Evolutionary conservation across 1,140 invertebrate genomes (phyloP).

Genomic region (Ceratosolen fusciceps): DNA sequence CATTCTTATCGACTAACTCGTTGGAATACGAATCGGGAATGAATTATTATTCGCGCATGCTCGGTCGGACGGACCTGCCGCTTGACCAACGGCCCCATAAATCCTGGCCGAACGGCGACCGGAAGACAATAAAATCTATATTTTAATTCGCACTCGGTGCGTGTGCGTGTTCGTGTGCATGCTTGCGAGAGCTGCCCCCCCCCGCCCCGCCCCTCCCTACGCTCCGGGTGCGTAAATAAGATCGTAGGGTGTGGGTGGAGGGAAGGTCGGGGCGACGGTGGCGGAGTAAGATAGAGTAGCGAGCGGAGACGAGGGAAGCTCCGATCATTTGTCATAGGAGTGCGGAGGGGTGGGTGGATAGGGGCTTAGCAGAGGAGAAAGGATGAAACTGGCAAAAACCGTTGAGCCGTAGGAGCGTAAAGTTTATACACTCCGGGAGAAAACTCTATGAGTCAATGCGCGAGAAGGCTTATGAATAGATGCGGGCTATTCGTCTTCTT

Average conservation of each 20-base stretch:
- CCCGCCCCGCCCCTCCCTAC: not conserved
- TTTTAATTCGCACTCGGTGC: slow-evolving; percentile 64
- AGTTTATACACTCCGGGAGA: slow-evolving; percentile 37
- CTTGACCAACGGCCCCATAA: slow-evolving; percentile 64
- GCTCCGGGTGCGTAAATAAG: too few species aligned
- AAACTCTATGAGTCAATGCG: slow-evolving; percentile 37
- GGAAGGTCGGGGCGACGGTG: too few species aligned
- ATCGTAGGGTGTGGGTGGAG: too few species aligned
- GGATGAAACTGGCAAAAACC: slow-evolving; percentile 58
- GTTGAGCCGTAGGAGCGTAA: slow-evolving; percentile 16
- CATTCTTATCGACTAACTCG: slow-evolving; percentile 62
- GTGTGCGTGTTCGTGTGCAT: not conserved
- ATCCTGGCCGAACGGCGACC: slow-evolving; percentile 57
- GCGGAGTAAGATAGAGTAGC: slow-evolving; percentile 29
- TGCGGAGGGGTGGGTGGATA: slow-evolving; percentile 41
- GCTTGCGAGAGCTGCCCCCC: too few species aligned
- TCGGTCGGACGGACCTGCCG: slow-evolving; percentile 45
- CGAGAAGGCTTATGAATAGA: slow-evolving; percentile 39
- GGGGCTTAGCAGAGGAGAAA: slow-evolving; percentile 50
- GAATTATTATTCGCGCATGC: slow-evolving; percentile 65
- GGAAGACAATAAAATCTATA: slow-evolving; percentile 70
- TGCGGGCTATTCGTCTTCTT: slow-evolving; percentile 42
- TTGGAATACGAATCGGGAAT: slow-evolving; percentile 61
- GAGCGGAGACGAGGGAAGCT: slow-evolving; percentile 51
- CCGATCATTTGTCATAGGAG: slow-evolving; percentile 64